These are phyloP conservation scores for Hystrix cristata DNA, from an alignment of 2,113 vertebrate genomes.

Conservation along the genomic window DNA sequence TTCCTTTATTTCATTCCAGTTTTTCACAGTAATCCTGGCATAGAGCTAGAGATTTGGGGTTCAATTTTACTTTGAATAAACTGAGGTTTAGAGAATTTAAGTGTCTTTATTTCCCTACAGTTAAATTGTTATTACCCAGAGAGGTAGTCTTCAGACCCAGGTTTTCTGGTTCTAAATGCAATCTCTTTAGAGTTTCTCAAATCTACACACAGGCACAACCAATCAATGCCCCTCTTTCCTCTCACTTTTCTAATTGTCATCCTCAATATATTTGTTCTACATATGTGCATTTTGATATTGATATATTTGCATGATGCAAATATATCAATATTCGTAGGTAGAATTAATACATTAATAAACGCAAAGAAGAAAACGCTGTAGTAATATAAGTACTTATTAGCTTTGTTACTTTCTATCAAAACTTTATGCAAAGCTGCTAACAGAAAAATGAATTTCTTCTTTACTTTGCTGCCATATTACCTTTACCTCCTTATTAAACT, in stretches of 20 bases:
- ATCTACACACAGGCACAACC: neutral
- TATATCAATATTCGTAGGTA: neutral
- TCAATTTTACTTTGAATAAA: neutral
- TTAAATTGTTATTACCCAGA: conserved; percentile 1
- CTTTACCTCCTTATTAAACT: neutral
- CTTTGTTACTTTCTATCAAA: neutral
- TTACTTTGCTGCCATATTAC: neutral
- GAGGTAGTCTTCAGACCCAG: neutral
- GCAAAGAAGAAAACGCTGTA: neutral
- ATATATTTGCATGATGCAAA: neutral
- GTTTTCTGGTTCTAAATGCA: neutral
- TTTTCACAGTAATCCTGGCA: neutral
- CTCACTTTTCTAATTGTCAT: neutral
- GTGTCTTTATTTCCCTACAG: neutral
- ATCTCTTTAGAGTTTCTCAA: neutral
- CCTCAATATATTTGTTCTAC: neutral
- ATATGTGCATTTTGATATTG: neutral
- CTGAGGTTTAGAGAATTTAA: neutral
- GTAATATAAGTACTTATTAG: neutral
- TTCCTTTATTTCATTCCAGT: neutral
- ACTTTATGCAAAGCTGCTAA: neutral
- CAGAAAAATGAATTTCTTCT: neutral
- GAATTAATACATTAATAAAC: neutral
- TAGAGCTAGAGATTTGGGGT: neutral
- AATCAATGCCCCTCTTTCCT: neutral